Evolutionary conservation across 2,113 vertebrate species (phyloP), one percentile per base, ranked within the genome.

Genomic region (Anoplopoma fimbria): DNA sequence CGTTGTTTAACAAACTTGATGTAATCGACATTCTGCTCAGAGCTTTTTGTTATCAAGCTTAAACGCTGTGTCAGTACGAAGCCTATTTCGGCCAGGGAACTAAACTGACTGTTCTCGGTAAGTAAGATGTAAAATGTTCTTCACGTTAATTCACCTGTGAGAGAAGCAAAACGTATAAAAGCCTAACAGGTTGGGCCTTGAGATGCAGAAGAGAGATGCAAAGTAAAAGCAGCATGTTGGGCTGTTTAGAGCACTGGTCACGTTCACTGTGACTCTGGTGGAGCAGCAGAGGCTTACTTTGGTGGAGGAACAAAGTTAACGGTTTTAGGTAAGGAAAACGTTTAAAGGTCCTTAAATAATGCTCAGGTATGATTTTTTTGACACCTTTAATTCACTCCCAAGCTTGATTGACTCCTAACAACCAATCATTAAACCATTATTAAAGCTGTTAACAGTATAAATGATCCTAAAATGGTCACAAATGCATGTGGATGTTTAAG

Each of bases 281-380:
- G 0, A 31, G 0, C 1, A 94, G 34, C 4, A 1, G 65, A 92
- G 84, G 83, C 92, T 1, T 58, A 94, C 55, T 96, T 96, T 0
- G 95, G 87, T 23, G 29, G 63, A 23, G 91, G 90, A 75, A 94
- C 89, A 25, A 93, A 88, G 67, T 83, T 93, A 64, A 93, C 83
- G 0, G 91, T 93, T 57, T 0, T 86, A 65, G 47, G 47, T 49
- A 49, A 49, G 64, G n/a, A 82, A 47, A 27, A 9, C 13, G 2
- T 45, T 61, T 40, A 4, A 76, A 2, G 38, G 9, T 38, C 27
- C 38, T 64, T 25, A 45, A 67, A 42, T 36, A 4, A 1, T 0
- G 3, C 21, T 33, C 38, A n/a, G 60, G 38, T 25, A 4, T 31
- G 36, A 36, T 27, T 21, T 33, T 55, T 17, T 27, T 27, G 14